phyloP scores from a whole-genome alignment of 1,140 invertebrate genomes.

The Heliconius hermathena region DNA sequence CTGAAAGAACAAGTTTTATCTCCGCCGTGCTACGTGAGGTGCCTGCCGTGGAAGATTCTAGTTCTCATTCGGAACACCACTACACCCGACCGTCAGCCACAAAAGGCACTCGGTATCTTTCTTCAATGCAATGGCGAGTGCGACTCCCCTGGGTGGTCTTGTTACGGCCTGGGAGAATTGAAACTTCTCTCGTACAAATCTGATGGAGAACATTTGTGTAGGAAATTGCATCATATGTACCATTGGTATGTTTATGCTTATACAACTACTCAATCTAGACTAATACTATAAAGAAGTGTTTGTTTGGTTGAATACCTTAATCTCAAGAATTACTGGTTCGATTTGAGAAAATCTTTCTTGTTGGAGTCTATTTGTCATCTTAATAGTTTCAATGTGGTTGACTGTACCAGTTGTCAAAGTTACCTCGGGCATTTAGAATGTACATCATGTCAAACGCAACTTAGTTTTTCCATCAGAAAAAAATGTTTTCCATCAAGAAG shows the following conservation, averaged over 20 bases:
- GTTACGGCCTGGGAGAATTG: constrained; percentile 96
- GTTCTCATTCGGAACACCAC: constrained; percentile 93
- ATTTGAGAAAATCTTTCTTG: no score
- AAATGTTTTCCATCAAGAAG: no score
- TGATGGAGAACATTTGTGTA: constrained; percentile 89
- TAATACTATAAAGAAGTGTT: no score
- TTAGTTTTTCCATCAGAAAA: no score
- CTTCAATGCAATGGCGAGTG: constrained; percentile 96
- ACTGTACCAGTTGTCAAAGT: no score
- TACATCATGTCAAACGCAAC: no score
- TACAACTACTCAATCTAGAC: background rate
- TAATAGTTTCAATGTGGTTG: no score
- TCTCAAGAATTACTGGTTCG: no score
- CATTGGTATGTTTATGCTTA: constrained; percentile 66
- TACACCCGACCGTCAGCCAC: constrained; percentile 86
- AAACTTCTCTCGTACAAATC: constrained; percentile 92
- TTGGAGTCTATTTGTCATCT: no score
- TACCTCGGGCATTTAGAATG: no score
- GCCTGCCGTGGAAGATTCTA: constrained; percentile 99
- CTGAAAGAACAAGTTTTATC: constrained; percentile 95
- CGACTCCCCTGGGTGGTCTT: constrained; percentile 97
- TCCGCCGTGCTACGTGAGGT: constrained; percentile 94
- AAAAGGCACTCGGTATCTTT: constrained; percentile 93
- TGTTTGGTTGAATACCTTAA: no score
- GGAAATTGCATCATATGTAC: constrained; percentile 86